Conservation (phyloP, 2,888 invertebrate species). For the Pinctada fucata region DNA sequence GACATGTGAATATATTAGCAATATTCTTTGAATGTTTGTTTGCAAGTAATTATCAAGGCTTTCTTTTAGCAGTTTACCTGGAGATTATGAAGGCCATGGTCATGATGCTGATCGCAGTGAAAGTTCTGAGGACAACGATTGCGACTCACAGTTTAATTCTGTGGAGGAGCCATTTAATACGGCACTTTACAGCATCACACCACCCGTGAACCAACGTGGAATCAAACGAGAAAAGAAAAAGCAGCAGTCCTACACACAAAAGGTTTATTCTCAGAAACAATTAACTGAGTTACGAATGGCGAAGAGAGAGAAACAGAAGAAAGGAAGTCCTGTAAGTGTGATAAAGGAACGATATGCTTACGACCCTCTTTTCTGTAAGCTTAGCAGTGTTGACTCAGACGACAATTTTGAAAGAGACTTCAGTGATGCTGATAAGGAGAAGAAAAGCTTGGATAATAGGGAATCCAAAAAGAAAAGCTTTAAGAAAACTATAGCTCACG, state of each 20-base stretch:
- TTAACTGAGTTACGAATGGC: slow-evolving; percentile 41
- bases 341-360: slow-evolving; percentile 64
- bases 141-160: slow-evolving; percentile 47
- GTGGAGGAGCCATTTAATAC: slow-evolving; percentile 41
- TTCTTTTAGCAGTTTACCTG: too few species aligned
- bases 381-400: slow-evolving; percentile 67
- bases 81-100: slow-evolving; percentile 10
- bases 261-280: slow-evolving; percentile 47
- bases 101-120: slow-evolving; percentile 56
- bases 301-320: slow-evolving; percentile 45
- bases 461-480: slow-evolving; percentile 60
- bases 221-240: slow-evolving; percentile 57
- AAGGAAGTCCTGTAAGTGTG: slow-evolving; percentile 47
- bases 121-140: slow-evolving; percentile 48
- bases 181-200: slow-evolving; percentile 58
- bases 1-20: too few species aligned
- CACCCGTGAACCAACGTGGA: slow-evolving; percentile 56
- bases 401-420: slow-evolving; percentile 61
- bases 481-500: slow-evolving; percentile 57
- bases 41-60: too few species aligned
- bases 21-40: too few species aligned
- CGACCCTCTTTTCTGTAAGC: slow-evolving; percentile 58
- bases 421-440: slow-evolving; percentile 58
- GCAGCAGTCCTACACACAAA: slow-evolving; percentile 38
- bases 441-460: slow-evolving; percentile 56